Base-by-base conservation (phyloP, 2,113 vertebrate genomes). In the Picathartes gymnocephalus region DNA sequence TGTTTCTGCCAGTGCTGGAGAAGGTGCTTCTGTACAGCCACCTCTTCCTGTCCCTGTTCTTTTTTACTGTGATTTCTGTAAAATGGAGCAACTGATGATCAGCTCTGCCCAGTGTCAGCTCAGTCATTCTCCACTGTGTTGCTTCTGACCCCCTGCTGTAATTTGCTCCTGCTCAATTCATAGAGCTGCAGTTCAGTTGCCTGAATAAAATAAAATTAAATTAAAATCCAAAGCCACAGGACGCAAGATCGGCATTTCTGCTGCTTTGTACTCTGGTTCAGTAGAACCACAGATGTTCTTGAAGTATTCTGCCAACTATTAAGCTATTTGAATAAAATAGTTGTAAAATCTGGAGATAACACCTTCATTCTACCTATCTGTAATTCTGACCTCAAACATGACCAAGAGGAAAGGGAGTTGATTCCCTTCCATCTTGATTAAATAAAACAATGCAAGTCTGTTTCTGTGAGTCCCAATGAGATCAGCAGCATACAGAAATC, bases 21-120 rank as follows among this genome's bases (percentile, higher is more conserved):
- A 96, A 93, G 37, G 76, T 96, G 48, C 76, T 97, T 42, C 83
- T 97, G 65, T 96, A 78, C 69, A 60, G 88, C 7, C 96, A 97
- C 40, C 42, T 97, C 51, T 7, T 90, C 72, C 74, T 96, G 28
- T 97, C 95, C 9, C 30, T 96, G n/a, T 0, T 51, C 9, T 96
- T 96, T 40, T 96, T 88, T 2, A 23, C n/a, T 27, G 6, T 68
- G 25, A 60, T 96, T 69, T 73, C 13, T 50, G 14, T 95, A 5
- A 95, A 96, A 72, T 96, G 96, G 96, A 93, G 90, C 94, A 79
- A 44, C 42, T 97, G 87, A 66, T 66, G n/a, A 8, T 15, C 33
- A 53, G 39, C 60, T 72, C 78, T 28, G 16, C 7, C 4, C 37
- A 8, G 25, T 4, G 19, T 44, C 30, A 12, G 3, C 8, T 33